Conservation (phyloP, 2,113 vertebrate genomes). For the Sylvietta virens region DNA sequence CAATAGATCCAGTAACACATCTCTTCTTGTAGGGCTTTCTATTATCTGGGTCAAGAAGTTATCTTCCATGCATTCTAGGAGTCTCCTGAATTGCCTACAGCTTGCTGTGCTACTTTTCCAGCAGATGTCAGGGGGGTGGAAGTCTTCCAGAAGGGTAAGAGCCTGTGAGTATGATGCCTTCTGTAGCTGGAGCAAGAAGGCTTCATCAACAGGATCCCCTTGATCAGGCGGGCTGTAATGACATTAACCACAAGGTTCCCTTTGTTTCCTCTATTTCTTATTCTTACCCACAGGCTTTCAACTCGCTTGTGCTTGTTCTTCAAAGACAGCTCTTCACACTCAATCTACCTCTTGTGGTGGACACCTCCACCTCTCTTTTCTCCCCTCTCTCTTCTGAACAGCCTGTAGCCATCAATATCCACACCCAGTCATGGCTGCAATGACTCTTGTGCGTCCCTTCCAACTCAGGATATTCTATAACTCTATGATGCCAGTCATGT, state of each 20-base stretch:
- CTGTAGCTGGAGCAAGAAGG: neutral
- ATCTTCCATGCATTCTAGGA: neutral
- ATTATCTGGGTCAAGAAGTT: neutral
- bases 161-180: accelerated
- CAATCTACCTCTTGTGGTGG: neutral
- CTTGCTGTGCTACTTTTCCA: neutral
- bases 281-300: neutral
- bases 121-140: neutral
- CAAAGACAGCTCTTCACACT: neutral
- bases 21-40: neutral
- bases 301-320: neutral
- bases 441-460: neutral
- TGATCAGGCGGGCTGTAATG: neutral
- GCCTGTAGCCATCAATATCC: neutral
- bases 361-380: neutral
- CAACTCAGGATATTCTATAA: neutral
- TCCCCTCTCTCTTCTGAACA: neutral
- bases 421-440: neutral
- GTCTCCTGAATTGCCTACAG: neutral
- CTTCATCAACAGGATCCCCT: neutral
- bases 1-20: neutral
- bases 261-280: neutral
- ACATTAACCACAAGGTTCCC: neutral
- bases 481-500: neutral
- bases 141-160: neutral